A percentile compares a stretch with the other conserved stretches of the same genome.
Evolutionary conservation across 2,888 invertebrate species (phyloP).

Genomic region (Nomada hirtipes): DNA sequence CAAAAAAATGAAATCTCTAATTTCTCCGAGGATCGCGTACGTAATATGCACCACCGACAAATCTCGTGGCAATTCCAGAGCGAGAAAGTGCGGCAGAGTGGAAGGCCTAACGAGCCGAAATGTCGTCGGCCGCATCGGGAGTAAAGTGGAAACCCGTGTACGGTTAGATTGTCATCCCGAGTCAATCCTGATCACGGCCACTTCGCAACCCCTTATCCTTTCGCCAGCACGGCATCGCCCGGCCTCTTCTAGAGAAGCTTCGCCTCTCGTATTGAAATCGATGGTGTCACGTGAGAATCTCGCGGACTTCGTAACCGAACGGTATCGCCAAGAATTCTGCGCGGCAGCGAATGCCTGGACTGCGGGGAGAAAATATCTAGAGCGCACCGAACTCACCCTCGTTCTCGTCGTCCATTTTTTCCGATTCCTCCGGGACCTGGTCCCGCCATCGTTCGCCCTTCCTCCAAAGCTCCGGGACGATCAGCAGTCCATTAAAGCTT

Average conservation of each 20-base stretch:
- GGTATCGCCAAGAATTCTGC: neutral
- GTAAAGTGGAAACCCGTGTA: slow-evolving; percentile 84
- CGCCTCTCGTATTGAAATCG: slow-evolving; percentile 64
- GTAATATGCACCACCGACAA: neutral
- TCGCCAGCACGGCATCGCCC: slow-evolving; percentile 27
- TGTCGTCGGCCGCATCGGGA: slow-evolving; percentile 68
- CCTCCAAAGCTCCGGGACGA: slow-evolving; percentile 54
- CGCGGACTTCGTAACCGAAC: neutral
- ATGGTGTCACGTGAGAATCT: slow-evolving; percentile 54
- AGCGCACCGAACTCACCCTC: slow-evolving; percentile 28
- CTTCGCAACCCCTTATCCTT: slow-evolving; percentile 60
- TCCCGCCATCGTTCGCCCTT: slow-evolving; percentile 32
- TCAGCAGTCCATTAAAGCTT: slow-evolving; percentile 78
- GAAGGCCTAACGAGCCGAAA: slow-evolving; percentile 56
- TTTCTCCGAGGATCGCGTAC: no score
- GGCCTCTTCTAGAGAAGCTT: slow-evolving; percentile 38
- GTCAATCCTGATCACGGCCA: slow-evolving; percentile 82
- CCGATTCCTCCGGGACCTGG: slow-evolving; percentile 68
- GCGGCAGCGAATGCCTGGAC: neutral
- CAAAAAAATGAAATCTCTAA: no score
- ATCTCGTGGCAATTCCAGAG: slow-evolving; percentile 13
- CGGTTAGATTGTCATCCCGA: slow-evolving; percentile 82
- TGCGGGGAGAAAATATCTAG: slow-evolving; percentile 36
- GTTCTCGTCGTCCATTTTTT: slow-evolving; percentile 60
- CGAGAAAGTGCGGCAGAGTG: slow-evolving; percentile 15